These are phyloP conservation scores for Synergus umbraculus DNA, from an alignment of 2,888 invertebrate genomes.

Conservation along the genomic window DNA sequence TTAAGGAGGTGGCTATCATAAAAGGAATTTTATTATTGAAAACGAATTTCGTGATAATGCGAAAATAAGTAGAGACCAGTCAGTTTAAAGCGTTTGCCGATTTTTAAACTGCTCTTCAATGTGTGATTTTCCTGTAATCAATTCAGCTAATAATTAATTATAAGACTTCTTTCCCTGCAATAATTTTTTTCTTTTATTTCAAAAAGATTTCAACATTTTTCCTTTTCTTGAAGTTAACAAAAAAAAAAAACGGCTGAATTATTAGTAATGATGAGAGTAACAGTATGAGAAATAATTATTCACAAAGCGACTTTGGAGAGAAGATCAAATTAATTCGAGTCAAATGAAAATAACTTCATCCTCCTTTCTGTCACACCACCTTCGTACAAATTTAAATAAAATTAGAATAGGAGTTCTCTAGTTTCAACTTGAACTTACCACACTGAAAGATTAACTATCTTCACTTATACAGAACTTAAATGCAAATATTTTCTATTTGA, in stretches of 20 bases:
- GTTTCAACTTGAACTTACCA: neutral
- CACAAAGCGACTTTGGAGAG: neutral
- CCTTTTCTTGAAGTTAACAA: neutral
- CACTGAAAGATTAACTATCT: neutral
- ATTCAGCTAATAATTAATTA: neutral
- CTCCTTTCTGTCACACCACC: neutral
- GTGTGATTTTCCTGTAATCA: neutral
- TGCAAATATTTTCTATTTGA: neutral
- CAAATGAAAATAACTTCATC: neutral
- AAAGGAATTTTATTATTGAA: conserved; percentile 32
- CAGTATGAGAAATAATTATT: neutral
- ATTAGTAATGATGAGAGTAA: neutral
- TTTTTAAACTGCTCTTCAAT: neutral
- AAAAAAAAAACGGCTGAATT: neutral
- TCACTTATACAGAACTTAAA: neutral
- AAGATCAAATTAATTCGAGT: neutral
- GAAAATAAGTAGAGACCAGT: neutral
- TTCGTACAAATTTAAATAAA: neutral
- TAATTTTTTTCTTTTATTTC: neutral
- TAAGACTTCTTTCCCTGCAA: too few species aligned
- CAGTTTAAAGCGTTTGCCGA: neutral
- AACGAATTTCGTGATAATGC: conserved; percentile 14
- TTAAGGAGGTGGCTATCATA: conserved; percentile 9
- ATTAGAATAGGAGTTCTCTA: neutral
- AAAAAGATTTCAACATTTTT: neutral